Base-by-base conservation (phyloP, 2,797 vertebrate species). In the Cuniculus paca region DNA sequence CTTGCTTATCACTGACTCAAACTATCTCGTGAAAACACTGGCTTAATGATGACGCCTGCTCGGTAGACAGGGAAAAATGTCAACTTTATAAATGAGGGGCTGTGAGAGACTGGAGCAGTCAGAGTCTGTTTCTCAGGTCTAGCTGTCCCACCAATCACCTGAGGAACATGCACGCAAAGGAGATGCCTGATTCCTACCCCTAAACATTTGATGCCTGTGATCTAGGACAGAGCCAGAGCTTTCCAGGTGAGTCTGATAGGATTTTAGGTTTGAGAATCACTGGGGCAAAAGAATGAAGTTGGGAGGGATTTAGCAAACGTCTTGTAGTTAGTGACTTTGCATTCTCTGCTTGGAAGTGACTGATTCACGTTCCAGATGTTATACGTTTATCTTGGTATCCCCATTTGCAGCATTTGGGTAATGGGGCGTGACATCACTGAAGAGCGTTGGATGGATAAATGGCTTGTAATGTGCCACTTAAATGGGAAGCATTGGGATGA, bases 381-480 rank as follows among this genome's bases (percentile, higher is more conserved):
- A 1, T 19, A 26, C 65, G 77, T 94, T 87, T 63, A 70, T 92
- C 84, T 96, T 10, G 0, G 4, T 39, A 56, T 79, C 77, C 34
- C 68, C 31, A n/a, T 42, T 89, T 84, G n/a, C 50, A 52, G 79
- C 12, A 17, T 90, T 78, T 56, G 83, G 80, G 91, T 83, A 91
- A 11, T 17, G 65, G 86, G 88, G 91, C 95, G 90, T 79, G 58
- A 80, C 61, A 34, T 45, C 60, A 17, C 13, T 42, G 39, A 78
- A 45, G 86, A 50, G 36, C 58, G 34, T 2, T 74, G 74, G 54
- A 45, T 78, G 79, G 82, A 54, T 84, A 90, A 94, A 92, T 20
- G 92, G 91, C 85, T 93, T 52, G 26, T 65, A 60, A 80, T 90
- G 72, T 65, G 74, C 58, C 36, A 12, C 95, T 97, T 92, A 95